Percentiles rank a stretch among this genome's conserved stretches.
These are phyloP conservation scores for Hassar affinis DNA, from an alignment of 2,113 vertebrate genomes.

Conservation along the genomic window DNA sequence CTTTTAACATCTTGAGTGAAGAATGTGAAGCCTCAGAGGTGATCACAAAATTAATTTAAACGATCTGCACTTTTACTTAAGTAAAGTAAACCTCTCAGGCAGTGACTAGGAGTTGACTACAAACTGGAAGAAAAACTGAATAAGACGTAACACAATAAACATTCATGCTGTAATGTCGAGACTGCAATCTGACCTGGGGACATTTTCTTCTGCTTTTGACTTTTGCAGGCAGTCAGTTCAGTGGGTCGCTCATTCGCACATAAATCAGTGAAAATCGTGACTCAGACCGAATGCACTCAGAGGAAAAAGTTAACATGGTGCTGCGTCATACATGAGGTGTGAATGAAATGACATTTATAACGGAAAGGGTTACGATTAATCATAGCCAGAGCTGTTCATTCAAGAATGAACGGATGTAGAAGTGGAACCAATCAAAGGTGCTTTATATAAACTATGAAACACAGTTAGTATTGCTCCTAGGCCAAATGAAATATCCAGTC, in stretches of 20 bases:
- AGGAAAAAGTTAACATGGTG: neutral
- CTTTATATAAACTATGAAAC: neutral
- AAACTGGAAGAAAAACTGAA: neutral
- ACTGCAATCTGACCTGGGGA: neutral
- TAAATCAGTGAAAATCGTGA: neutral
- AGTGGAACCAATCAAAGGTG: neutral
- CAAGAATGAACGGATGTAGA: neutral
- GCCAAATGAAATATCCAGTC: neutral
- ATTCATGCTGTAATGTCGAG: neutral
- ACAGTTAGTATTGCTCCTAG: neutral
- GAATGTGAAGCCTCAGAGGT: neutral
- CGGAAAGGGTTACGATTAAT: neutral
- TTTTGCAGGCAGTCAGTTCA: neutral
- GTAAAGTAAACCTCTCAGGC: neutral
- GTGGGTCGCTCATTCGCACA: neutral
- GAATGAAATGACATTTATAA: constrained; percentile 1
- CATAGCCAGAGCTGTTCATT: neutral
- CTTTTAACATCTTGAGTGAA: neutral
- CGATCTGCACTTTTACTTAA: neutral
- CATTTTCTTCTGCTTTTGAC: neutral
- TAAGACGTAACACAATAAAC: neutral
- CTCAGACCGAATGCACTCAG: neutral
- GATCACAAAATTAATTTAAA: neutral
- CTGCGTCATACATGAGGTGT: constrained; percentile 4
- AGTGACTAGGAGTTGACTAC: neutral